Conservation (phyloP, 2,113 vertebrate genomes). For the Chaenogobius annularis region DNA sequence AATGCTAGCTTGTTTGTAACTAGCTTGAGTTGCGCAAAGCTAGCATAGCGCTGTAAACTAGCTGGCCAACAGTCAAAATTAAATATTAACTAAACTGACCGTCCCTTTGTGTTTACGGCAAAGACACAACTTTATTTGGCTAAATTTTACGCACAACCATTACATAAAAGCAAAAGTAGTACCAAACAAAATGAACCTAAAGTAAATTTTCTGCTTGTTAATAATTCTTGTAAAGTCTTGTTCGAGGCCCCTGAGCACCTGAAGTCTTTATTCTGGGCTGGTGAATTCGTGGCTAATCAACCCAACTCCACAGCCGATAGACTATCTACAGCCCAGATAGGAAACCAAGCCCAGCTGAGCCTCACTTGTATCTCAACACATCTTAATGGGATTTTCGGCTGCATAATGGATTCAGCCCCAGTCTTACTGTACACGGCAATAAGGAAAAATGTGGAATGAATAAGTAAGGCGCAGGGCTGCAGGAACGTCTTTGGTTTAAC, state of each 20-base stretch:
- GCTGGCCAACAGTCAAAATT: not conserved
- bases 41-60: no score
- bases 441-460: slow-evolving; percentile 43
- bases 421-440: slow-evolving; percentile 26
- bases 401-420: slow-evolving; percentile 52
- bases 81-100: not conserved
- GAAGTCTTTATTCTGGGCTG: slow-evolving; percentile 29
- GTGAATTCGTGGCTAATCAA: slow-evolving; percentile 43
- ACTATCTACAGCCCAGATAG: slow-evolving; percentile 42
- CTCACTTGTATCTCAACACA: slow-evolving; percentile 55
- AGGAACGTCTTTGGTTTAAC: slow-evolving; percentile 14
- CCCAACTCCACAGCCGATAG: slow-evolving; percentile 36
- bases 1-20: no score
- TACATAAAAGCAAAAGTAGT: not conserved
- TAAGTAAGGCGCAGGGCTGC: slow-evolving; percentile 33
- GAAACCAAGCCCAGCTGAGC: slow-evolving; percentile 44
- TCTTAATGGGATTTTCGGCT: slow-evolving; percentile 62
- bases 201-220: not conserved
- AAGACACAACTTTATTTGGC: slow-evolving; percentile 56
- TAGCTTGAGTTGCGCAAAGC: no score
- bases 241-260: not conserved
- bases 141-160: slow-evolving; percentile 26
- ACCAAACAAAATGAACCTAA: not conserved
- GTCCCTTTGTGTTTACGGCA: not conserved
- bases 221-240: slow-evolving; percentile 7